A percentile compares a stretch with the other conserved stretches of the same genome.
These are phyloP conservation scores for Pangasius krempfi DNA, from an alignment of 2,797 vertebrate species.

Conservation along the genomic window DNA sequence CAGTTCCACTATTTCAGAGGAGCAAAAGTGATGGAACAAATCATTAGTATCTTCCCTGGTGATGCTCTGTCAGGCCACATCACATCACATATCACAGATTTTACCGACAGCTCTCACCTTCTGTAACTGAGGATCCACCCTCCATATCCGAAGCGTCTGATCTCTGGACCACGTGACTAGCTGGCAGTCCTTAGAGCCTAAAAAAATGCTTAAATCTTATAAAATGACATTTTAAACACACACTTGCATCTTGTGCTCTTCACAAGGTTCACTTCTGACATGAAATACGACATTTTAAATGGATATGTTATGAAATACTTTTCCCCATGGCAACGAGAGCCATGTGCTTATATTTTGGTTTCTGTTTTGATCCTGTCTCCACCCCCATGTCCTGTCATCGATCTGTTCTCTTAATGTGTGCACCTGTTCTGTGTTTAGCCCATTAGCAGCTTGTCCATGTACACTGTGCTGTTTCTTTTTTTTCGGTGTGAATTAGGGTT, in stretches of 20 bases:
- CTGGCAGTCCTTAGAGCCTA: constrained; percentile 93
- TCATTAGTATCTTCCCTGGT: neutral
- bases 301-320: neutral
- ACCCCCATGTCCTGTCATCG: neutral
- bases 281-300: neutral
- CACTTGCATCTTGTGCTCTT: too few relatives aligned
- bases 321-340: neutral
- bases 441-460: too few relatives aligned
- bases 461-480: neutral
- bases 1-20: too few relatives aligned
- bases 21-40: neutral
- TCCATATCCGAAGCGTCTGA: constrained; percentile 95
- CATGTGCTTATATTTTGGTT: neutral
- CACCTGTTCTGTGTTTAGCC: neutral
- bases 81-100: neutral
- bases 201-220: neutral
- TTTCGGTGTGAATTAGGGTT: neutral
- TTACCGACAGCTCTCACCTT: constrained; percentile 74
- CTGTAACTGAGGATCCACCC: constrained; percentile 95
- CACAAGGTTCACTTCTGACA: neutral
- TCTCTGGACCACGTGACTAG: constrained; percentile 97
- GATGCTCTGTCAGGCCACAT: neutral
- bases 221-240: neutral
- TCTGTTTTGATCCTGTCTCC: neutral
- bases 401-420: neutral